Evolutionary conservation across 2,797 vertebrate genomes (phyloP).

Genomic region (Yasuhikotakia modesta): DNA sequence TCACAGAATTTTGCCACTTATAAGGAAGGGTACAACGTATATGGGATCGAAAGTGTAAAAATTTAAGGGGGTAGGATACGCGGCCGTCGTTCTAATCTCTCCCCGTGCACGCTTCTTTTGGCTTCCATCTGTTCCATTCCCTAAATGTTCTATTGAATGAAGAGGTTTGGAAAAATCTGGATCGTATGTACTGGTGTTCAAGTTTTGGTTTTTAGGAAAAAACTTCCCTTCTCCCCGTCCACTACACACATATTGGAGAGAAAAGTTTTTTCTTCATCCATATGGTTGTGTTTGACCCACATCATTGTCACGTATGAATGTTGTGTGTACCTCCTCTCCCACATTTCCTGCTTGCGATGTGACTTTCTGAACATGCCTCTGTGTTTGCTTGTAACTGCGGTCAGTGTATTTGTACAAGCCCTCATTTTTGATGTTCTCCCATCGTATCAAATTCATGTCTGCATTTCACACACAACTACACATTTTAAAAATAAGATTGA

Average conservation of each 20-base stretch:
- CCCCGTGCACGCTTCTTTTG: constrained; percentile 83
- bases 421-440: constrained; percentile 45
- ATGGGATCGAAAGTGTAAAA: constrained; percentile 99
- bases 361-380: constrained; percentile 57
- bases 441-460: constrained; percentile 36
- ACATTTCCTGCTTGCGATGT: constrained; percentile 55
- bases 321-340: constrained; percentile 71
- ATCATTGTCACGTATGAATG: constrained; percentile 80
- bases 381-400: constrained; percentile 62
- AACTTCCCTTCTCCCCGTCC: constrained; percentile 11
- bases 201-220: constrained; percentile 69
- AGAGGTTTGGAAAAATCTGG: constrained; percentile 82
- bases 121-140: constrained; percentile 82
- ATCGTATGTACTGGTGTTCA: constrained; percentile 86
- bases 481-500: constrained; percentile 67
- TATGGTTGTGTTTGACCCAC: constrained; percentile 76
- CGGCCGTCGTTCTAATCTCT: constrained; percentile 85
- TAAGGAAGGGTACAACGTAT: constrained; percentile 99
- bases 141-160: constrained; percentile 86
- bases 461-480: constrained; percentile 24
- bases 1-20: constrained; percentile 99
- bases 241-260: constrained; percentile 27
- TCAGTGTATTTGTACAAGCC: constrained; percentile 13
- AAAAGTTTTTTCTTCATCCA: constrained; percentile 69
- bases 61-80: constrained; percentile 99